Base-by-base conservation (phyloP, 2,797 vertebrate genomes). In the Esox lucius region DNA sequence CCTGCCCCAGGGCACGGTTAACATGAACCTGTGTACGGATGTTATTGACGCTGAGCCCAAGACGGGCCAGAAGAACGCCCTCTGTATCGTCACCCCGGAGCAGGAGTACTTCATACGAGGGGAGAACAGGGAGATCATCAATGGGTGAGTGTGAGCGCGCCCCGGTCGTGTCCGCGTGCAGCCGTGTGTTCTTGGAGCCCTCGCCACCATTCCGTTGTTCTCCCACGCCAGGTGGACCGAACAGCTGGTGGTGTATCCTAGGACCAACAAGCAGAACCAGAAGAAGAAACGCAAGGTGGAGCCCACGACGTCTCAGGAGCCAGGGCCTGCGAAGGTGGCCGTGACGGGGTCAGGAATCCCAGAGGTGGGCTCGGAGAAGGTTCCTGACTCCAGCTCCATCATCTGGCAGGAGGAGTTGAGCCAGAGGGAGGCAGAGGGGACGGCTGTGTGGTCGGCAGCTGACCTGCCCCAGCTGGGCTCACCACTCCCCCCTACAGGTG, bases 261-360 rank as follows among this genome's bases (percentile, higher is more conserved):
- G 90, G 70, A 95, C 94, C 74, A 95, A 95, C 88, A 95, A 95
- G 83, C 94, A 95, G 79, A 95, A 95, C 88, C 94, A 94, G 88
- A 95, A 95, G 89, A 95, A 95, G 87, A 95, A 95, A 69, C 93
- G 94, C 8, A 95, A 95, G 67, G 94, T 95, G 80, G 94, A 95
- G 82, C 93, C 93, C 0, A 83, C 94, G 0, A 95, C 94, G 22
- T 93, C 93, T 82, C 76, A 95, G 94, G 94, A 95, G 51, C 94
- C 94, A 0, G 94, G 94, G 48, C 94, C 94, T 49, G 94, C 94
- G 3, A 95, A 95, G 83, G 94, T 95, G 19, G 92, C 94, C 1
- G 92, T 95, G 75, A 94, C 94, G 0, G 93, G 93, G 61, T 91
- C 92, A 0, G 94, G 94, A 1, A 95, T 95, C 81, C 94, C 94